Evolutionary conservation across 2,113 vertebrate genomes (phyloP).

Genomic region (Otus sunia): DNA sequence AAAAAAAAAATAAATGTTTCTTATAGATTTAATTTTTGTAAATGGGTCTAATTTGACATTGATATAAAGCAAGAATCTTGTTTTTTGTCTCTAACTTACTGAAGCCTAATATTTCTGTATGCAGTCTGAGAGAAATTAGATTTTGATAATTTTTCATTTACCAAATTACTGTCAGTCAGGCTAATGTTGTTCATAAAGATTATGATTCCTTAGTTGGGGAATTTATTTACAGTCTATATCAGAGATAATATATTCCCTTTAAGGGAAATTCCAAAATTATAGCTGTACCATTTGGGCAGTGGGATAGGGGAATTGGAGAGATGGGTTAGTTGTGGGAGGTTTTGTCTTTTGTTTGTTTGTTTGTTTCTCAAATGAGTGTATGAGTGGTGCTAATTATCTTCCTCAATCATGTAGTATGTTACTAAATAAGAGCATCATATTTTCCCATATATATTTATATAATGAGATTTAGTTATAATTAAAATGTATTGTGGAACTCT

Average conservation of each 20-base stretch:
- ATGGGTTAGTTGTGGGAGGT: neutral
- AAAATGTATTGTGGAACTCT: neutral
- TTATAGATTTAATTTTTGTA: neutral
- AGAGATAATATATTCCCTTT: neutral
- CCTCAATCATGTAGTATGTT: neutral
- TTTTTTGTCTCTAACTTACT: neutral
- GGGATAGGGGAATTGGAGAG: neutral
- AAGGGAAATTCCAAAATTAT: neutral
- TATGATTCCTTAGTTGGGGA: neutral
- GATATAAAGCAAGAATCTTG: neutral
- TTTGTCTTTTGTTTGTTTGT: neutral
- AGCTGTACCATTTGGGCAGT: neutral
- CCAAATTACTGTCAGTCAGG: neutral
- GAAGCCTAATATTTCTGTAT: neutral
- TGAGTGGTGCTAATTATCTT: neutral
- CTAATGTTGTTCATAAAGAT: neutral
- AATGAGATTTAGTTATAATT: neutral
- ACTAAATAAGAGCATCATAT: neutral
- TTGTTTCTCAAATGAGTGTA: neutral
- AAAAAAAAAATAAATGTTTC: neutral
- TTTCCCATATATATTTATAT: neutral
- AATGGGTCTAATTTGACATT: neutral
- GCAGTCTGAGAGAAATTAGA: neutral
- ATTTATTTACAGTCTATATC: neutral
- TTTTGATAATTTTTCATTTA: neutral